Percentiles rank a stretch among this genome's conserved stretches.
phyloP scores from a whole-genome alignment of 2,113 vertebrate genomes.

The Grus americana region DNA sequence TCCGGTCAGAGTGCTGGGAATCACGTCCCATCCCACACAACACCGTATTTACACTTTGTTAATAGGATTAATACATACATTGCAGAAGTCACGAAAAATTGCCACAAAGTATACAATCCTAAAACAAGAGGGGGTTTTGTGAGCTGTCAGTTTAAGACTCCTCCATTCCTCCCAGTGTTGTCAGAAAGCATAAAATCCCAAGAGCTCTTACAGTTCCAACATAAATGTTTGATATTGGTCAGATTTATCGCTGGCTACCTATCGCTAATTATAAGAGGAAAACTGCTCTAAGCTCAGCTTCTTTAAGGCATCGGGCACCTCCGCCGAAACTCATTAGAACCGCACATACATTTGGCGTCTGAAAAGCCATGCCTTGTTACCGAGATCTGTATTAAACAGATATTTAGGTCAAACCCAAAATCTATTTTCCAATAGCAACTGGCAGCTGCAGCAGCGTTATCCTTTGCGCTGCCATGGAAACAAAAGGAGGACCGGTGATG shows the following conservation, averaged over 20 bases:
- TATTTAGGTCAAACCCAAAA: conserved; percentile 47
- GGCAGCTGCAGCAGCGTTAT: not conserved
- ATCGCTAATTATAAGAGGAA: not conserved
- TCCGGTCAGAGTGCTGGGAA: not conserved
- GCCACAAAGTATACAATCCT: not conserved
- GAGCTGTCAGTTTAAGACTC: not conserved
- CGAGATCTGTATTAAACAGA: not conserved
- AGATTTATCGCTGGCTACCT: not conserved
- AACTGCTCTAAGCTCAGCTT: not conserved
- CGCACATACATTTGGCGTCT: fast-evolving
- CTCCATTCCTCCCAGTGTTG: not conserved
- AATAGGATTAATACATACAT: not conserved
- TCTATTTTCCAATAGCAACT: conserved; percentile 5
- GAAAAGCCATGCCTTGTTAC: not conserved
- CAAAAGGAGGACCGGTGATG: not conserved
- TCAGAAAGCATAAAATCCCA: not conserved
- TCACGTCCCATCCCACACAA: fast-evolving
- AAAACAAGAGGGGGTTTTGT: not conserved
- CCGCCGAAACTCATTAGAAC: not conserved
- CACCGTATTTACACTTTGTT: not conserved
- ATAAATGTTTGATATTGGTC: not conserved
- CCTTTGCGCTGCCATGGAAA: conserved; percentile 54
- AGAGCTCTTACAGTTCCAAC: not conserved
- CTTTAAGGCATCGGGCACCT: not conserved
- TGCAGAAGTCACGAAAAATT: not conserved